Base-by-base conservation (phyloP, 2,888 invertebrate species). In the Cosmia trapezina region DNA sequence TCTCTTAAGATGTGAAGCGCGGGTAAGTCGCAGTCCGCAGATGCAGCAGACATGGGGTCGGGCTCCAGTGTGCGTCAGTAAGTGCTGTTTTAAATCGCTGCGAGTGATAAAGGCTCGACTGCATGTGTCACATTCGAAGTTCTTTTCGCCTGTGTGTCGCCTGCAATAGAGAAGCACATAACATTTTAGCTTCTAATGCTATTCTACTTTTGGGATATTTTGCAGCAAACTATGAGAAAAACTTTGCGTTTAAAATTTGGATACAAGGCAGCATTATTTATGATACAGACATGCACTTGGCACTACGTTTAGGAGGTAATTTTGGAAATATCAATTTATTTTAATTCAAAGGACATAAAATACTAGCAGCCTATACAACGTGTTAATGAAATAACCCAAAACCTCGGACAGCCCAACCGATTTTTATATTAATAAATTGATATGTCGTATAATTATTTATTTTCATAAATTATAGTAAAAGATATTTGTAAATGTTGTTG, bases 121-220 rank as follows among this genome's bases (percentile, higher is more conserved):
- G 69, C 96, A 96, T 0, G 89, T 91, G 45, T 91, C 91, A 47
- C 96, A 96, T 74, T 94, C 94, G 67, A 92, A 96, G 54, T 95
- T 96, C 78, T 94, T 96, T 80, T 96, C 96, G 0, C 96, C 96
- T 0, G 96, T 96, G 76, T 96, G 96, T 56, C 93, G 89, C 72
- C 96, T 96, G 91, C 33, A 92, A 93, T 57, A 67, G 75, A 75
- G 19, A 66, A 47, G 51, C 12, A 9, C 17, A 41, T 12, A 12
- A 28, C 4, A 17, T n/a, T 45, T 47, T 51, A 14, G 11, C 4
- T 7, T 41, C 8, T 41, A 41, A 45, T 45, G 9, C 54, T 57
- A 43, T 19, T 0, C 28, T 61, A 8, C n/a, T 45, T 43, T 43
- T n/a, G 5, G 19, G 37, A 69, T 66, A 28, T 28, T 28, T 59